Evolutionary conservation across 1,140 invertebrate species (phyloP).

Genomic region (Orius insidiosus): DNA sequence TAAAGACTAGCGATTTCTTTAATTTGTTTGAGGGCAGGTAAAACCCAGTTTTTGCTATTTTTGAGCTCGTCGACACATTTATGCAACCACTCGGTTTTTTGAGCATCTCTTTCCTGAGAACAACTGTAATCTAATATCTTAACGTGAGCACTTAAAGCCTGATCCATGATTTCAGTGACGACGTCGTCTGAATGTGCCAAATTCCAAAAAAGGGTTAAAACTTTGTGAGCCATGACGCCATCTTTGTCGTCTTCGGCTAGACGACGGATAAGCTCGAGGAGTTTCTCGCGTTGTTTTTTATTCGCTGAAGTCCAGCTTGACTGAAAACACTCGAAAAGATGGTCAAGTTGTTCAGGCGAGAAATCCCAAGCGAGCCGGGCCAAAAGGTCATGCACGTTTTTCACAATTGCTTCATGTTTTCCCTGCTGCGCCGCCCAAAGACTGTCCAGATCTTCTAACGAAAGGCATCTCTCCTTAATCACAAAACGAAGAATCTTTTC

Average conservation of each 20-base stretch:
- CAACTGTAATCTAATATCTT: conserved; percentile 98
- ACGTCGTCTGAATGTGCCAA: conserved; percentile 91
- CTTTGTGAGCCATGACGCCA: conserved; percentile 96
- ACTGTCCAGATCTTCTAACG: conserved; percentile 78
- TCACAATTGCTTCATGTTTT: conserved; percentile 89
- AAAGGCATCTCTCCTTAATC: conserved; percentile 86
- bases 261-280: conserved; percentile 84
- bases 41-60: conserved; percentile 70
- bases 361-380: conserved; percentile 98
- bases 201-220: conserved; percentile 93
- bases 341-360: conserved; percentile 89
- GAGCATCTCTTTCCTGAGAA: conserved; percentile 83
- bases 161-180: conserved; percentile 94
- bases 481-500: conserved; percentile 95
- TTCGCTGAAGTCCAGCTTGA: conserved; percentile 89
- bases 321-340: conserved; percentile 95
- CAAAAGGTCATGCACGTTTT: conserved; percentile 91
- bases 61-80: conserved; percentile 92
- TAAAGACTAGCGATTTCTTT: conserved; percentile 89
- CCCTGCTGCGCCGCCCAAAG: conserved; percentile 92
- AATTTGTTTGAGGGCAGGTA: conserved; percentile 90
- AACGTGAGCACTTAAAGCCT: conserved; percentile 83
- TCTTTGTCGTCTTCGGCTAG: conserved; percentile 96
- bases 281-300: conserved; percentile 88
- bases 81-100: conserved; percentile 89